A percentile compares a stretch with the other conserved stretches of the same genome.
Conservation (phyloP, 2,888 invertebrate species). For the Drosophila mercatorum region DNA sequence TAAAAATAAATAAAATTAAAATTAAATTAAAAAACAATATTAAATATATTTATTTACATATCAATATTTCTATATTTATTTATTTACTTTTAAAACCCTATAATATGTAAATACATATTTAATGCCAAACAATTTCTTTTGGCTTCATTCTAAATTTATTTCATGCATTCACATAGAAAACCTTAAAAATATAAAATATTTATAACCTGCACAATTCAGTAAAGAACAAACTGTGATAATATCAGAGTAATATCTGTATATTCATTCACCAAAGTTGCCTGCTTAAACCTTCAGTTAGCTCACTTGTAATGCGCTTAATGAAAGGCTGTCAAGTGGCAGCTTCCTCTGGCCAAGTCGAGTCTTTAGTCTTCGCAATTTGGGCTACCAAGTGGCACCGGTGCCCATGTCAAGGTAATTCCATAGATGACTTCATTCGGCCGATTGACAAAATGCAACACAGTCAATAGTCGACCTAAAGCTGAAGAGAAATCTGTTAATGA, state of each 20-base stretch:
- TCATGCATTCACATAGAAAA: too few relatives aligned
- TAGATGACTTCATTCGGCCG: slow-evolving; percentile 60
- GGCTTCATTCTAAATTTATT: too few relatives aligned
- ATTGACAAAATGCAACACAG: slow-evolving; percentile 70
- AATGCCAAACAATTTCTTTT: too few relatives aligned
- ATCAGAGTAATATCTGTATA: neutral
- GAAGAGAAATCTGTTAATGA: slow-evolving; percentile 67
- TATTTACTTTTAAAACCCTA: too few relatives aligned
- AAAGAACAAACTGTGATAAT: neutral
- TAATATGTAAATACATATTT: too few relatives aligned
- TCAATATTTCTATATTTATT: too few relatives aligned
- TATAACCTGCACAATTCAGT: neutral
- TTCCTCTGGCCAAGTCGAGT: neutral
- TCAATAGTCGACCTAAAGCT: slow-evolving; percentile 41
- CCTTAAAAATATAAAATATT: neutral
- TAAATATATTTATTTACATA: too few relatives aligned
- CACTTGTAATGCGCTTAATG: slow-evolving; percentile 11
- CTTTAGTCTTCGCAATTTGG: neutral
- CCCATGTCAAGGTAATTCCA: slow-evolving; percentile 52
- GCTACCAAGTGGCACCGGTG: slow-evolving; percentile 22
- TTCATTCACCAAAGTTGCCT: neutral
- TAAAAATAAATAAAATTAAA: too few relatives aligned
- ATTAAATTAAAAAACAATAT: too few relatives aligned
- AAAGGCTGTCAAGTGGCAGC: slow-evolving; percentile 1
- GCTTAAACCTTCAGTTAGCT: neutral